Base-by-base conservation (phyloP, 2,113 vertebrate species). In the Malurus cyaneus region DNA sequence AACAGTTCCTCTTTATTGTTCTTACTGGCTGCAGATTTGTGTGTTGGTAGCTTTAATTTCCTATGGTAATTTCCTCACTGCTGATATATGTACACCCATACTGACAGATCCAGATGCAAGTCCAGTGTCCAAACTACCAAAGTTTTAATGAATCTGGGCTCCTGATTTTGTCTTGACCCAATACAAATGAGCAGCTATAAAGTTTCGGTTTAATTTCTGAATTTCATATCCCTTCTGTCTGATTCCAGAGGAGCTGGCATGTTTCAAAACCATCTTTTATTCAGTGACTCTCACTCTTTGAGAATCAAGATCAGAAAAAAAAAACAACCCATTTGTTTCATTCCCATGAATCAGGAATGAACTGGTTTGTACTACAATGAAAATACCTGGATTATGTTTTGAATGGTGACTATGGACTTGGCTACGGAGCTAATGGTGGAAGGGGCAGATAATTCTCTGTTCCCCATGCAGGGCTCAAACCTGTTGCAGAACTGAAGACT, bases 1-100 rank as follows among this genome's bases (percentile, higher is more conserved):
- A 90, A 79, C 64, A 78, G 88, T 96, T 96, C 86, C 94, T 95
- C 83, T 88, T 90, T 74, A 94, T 94, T 97, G 95, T 96, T 96
- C 96, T 94, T 73, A 52, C 74, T 88, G 85, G 71, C 82, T 86
- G 76, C 76, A 88, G 64, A 84, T 90, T 95, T 94, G 57, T 80
- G 28, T 89, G 72, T 95, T 92, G 69, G 49, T 96, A 83, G 88
- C 93, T 95, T 96, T 90, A 96, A 92, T 88, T 96, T 96, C 94
- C 94, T 86, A 82, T 24, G 39, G 72, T 93, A 82, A 90, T 94
- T 97, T 96, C 88, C 85, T 93, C 73, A 59, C 76, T 11, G 28
- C 56, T 95, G 66, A 71, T 88, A 86, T 57, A 66, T 64, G 44
- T 78, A 67, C 59, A 73, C 69, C 25, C 60, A 78, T 28, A 8